Percentiles rank a stretch among this genome's conserved stretches.
Conservation (phyloP, 1,140 invertebrate species). For the Triops longicaudatus region DNA sequence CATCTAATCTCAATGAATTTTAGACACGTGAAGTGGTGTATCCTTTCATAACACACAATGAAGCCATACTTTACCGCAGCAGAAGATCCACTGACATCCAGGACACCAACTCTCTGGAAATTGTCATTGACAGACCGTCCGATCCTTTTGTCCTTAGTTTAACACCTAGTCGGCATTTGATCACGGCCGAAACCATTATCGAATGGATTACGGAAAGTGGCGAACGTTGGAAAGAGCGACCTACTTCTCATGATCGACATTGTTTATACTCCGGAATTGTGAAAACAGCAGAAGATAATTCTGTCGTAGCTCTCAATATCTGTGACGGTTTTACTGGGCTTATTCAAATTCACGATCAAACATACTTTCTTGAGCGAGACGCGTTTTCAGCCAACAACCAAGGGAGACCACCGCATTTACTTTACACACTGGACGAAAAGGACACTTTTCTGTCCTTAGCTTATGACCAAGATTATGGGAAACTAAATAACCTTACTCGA, state of each 20-base stretch:
- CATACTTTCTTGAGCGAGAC: constrained; percentile 24
- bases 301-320: constrained; percentile 28
- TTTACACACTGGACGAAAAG: background rate
- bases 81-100: background rate
- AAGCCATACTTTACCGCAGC: background rate
- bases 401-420: background rate
- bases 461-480: constrained; percentile 24
- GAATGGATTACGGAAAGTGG: constrained; percentile 26
- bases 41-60: background rate
- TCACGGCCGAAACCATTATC: constrained; percentile 24
- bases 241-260: background rate
- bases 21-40: background rate
- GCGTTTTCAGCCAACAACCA: background rate
- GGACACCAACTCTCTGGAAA: background rate
- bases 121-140: background rate
- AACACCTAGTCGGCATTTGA: constrained; percentile 20
- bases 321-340: constrained; percentile 29
- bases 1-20: background rate
- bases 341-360: constrained; percentile 22
- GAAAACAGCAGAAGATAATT: constrained; percentile 14
- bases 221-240: constrained; percentile 12
- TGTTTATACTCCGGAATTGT: background rate
- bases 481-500: constrained; percentile 32
- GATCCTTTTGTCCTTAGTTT: constrained; percentile 22
- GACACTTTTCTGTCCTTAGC: background rate